Base-by-base conservation (phyloP, 1,140 invertebrate species). In the Heliconius melpomene region DNA sequence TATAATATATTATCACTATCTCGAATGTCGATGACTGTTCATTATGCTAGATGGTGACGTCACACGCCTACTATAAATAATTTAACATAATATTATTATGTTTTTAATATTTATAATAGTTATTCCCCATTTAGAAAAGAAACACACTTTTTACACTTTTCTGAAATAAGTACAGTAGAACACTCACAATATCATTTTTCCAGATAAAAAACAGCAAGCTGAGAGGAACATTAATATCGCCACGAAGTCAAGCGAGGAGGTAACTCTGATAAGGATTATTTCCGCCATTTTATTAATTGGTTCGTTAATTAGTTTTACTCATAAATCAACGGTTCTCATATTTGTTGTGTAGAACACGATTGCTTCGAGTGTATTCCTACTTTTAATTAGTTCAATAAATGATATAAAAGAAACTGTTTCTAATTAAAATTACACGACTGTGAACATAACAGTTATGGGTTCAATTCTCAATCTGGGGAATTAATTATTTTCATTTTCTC, bases 241-340 rank as follows among this genome's bases (percentile, higher is more conserved):
- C 60, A 66, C 60, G 26, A 66, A 29, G 16, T 29, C 60, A 77
- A 77, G 54, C 60, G 66, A 52, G 40, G 36, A 72, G 32, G 66
- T 66, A 66, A 60, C 75, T 26, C 36, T 60, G 75, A 38, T 50
- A 71, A 77, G 66, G 40, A 77, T 77, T 77, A 77, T 77, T 36
- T 71, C 75, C 74, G 74, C 40, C 8, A 72, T 71, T n/a, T n/a
- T 75, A 54, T 80, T 72, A 80, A 76, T 80, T 80, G 66, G 60
- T 26, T 71, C n/a, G 60, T 32, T 80, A 80, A 80, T 80, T 80
- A 72, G 73, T 75, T 74, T 29, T 66, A 60, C 66, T 20, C 66
- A 60, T 76, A 80, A 80, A 80, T 76, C 79, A 80, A 46, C 26
- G 46, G 46, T 76, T 29, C 23, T 66, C 11, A 66, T 66, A 66